These are phyloP conservation scores for Camarhynchus parvulus DNA, from an alignment of 2,113 vertebrate species.

Conservation along the genomic window DNA sequence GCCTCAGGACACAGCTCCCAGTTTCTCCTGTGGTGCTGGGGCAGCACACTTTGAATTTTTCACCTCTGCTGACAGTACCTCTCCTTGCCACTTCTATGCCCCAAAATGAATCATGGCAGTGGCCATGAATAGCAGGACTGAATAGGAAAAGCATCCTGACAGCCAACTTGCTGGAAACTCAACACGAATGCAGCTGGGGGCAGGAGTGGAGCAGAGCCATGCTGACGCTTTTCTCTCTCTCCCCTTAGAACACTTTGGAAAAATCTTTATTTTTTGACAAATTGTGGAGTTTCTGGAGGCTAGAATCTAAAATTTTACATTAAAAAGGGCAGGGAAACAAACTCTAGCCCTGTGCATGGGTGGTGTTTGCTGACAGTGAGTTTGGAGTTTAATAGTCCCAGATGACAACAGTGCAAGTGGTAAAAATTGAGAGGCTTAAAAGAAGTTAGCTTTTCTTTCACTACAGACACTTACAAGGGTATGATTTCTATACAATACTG, in stretches of 20 bases:
- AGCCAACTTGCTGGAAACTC: neutral
- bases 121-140: neutral
- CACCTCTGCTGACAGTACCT: neutral
- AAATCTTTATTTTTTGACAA: neutral
- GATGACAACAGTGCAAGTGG: neutral
- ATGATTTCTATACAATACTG: neutral
- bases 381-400: neutral
- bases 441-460: neutral
- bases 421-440: neutral
- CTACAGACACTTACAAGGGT: neutral
- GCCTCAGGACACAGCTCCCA: neutral
- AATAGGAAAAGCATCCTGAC: neutral
- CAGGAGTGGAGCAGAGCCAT: neutral
- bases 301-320: neutral
- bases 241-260: neutral
- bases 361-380: neutral
- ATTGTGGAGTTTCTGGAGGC: neutral
- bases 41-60: neutral
- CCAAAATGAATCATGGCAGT: neutral
- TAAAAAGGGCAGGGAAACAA: neutral
- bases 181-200: neutral
- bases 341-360: fast-evolving
- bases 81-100: neutral
- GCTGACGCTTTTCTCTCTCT: neutral
- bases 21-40: neutral